Evolutionary conservation across 2,888 invertebrate genomes (phyloP), one percentile per base, ranked within the genome.

Genomic region (Dilophus febrilis): DNA sequence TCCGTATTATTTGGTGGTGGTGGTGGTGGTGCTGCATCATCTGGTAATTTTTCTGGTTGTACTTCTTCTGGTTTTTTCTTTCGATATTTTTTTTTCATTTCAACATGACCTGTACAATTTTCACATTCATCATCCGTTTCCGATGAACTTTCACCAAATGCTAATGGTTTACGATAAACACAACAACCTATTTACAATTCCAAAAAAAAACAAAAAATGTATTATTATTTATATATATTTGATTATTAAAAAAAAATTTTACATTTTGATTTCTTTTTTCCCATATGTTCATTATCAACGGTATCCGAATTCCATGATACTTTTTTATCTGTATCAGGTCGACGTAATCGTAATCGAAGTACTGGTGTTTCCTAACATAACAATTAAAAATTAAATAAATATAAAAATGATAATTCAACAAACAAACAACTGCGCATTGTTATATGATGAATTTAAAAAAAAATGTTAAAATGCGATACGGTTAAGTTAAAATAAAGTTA

Each of bases 261-360:
- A 90, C 94, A 94, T 72, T 94, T 95, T 18, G 94, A 94, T 61
- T 94, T 94, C 64, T 91, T 92, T 61, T 84, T 88, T 56, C 87
- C 84, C 80, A 94, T 74, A 55, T 88, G 67, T 59, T 95, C 94
- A 64, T 95, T 94, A 61, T 95, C 94, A 12, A 95, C 82, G 1
- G 92, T 91, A 50, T 80, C 88, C 43, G 77, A 76, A 10, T 80
- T 77, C 88, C 91, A 95, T 45, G 78, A 77, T 1, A 94, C 92
- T 60, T 85, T 87, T 60, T 82, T 81, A 41, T 71, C 66, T 29
- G 66, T 67, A 53, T 72, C 74, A 2, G 81, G 78, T 52, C 80
- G 80, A 44, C 71, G 69, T 37, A 84, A 62, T 43, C 74, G 72
- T 38, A 85, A 58, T 41, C 69, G 64, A 27, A 81, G 60, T n/a